phyloP scores from a whole-genome alignment of 2,797 vertebrate genomes.

The Florisuga fusca region DNA sequence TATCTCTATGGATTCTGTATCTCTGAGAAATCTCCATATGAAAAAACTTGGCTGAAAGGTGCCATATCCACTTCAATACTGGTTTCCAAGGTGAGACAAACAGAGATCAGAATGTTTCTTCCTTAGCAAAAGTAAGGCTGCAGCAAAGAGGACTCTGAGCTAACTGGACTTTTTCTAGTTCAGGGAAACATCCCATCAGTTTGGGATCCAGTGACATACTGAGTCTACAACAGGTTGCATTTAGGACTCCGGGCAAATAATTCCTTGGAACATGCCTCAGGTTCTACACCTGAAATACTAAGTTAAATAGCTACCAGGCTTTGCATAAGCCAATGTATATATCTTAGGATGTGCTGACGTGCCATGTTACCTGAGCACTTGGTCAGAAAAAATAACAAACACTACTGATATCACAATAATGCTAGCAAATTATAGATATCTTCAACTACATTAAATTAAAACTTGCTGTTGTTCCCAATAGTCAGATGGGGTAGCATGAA shows the following conservation, averaged over 20 bases:
- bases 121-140: not conserved
- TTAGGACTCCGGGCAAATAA: not conserved
- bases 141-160: not conserved
- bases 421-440: not conserved
- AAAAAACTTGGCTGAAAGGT: not conserved
- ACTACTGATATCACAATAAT: constrained; percentile 8
- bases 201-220: not conserved
- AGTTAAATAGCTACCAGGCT: not conserved
- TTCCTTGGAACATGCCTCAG: not conserved
- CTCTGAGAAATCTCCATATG: not conserved
- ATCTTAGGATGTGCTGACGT: constrained; percentile 4
- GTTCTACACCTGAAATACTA: not conserved
- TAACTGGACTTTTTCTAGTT: not conserved
- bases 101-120: not conserved
- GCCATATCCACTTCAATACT: not conserved
- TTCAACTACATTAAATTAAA: constrained; percentile 41
- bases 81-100: not conserved
- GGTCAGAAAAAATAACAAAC: constrained; percentile 21
- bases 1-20: not conserved
- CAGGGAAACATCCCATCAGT: not conserved
- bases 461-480: not conserved
- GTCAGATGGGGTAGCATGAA: not conserved
- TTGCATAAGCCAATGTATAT: not conserved
- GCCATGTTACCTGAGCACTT: not conserved
- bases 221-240: not conserved